These are phyloP conservation scores for Myotis planiceps DNA, from an alignment of 2,797 vertebrate genomes.

Conservation along the genomic window DNA sequence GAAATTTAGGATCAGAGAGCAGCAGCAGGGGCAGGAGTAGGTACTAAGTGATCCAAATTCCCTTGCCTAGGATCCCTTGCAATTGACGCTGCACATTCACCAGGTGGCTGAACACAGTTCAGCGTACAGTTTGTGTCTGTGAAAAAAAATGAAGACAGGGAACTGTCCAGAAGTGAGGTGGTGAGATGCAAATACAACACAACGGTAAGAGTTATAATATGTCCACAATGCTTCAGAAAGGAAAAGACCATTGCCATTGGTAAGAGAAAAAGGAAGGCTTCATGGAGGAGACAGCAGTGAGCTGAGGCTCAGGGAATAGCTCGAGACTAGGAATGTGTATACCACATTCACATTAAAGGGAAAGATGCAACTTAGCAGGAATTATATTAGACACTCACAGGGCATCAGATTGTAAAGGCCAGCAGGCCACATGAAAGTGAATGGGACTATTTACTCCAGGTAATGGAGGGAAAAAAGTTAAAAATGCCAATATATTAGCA, in stretches of 20 bases:
- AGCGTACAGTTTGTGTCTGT: background rate
- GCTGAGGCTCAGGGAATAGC: background rate
- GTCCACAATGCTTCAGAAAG: background rate
- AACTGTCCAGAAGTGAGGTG: background rate
- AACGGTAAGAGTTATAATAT: background rate
- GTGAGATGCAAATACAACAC: background rate
- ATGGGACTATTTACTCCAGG: background rate
- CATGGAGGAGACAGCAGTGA: background rate
- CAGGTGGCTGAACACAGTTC: background rate
- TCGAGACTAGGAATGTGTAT: background rate
- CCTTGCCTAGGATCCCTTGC: background rate
- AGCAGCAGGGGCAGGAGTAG: rapidly evolving
- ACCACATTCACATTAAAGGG: background rate
- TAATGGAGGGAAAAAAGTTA: background rate
- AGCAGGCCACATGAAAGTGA: background rate
- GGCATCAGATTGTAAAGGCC: background rate
- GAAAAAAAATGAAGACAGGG: background rate
- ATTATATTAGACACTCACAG: background rate
- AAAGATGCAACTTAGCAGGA: background rate
- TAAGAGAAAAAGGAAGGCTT: background rate
- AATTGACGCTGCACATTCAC: background rate
- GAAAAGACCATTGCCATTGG: background rate
- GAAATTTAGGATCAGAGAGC: background rate
- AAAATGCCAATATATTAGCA: background rate
- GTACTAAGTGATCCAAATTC: background rate